Conservation (phyloP, 2,113 vertebrate genomes). For the Cardinalis cardinalis region DNA sequence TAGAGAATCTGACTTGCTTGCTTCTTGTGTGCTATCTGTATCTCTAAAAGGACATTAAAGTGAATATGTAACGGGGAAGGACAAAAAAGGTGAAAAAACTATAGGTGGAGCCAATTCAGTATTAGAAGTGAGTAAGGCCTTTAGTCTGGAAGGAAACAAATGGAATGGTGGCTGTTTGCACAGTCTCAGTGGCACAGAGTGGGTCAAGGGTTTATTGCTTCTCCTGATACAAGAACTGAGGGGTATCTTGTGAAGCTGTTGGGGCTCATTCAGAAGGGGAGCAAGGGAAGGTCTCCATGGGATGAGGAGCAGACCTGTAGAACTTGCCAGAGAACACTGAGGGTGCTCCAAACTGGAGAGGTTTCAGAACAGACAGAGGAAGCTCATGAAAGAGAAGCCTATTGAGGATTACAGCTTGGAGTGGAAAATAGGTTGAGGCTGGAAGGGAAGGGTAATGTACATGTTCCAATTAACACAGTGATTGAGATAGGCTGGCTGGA, state of each 20-base stretch:
- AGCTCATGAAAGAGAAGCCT: neutral
- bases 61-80: neutral
- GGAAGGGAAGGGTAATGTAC: neutral
- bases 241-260: neutral
- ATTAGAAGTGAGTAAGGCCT: neutral
- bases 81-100: neutral
- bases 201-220: neutral
- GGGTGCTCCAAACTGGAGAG: neutral
- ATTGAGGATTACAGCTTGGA: neutral
- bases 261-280: neutral
- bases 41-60: neutral
- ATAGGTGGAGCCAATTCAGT: neutral
- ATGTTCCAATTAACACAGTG: neutral
- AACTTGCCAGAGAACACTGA: neutral
- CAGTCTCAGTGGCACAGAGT: neutral
- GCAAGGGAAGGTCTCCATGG: neutral
- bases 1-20: neutral
- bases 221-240: neutral
- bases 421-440: accelerated
- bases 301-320: neutral
- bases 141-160: neutral
- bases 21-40: neutral
- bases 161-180: neutral
- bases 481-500: neutral
- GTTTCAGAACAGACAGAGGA: neutral